Conservation (phyloP, 2,888 invertebrate species). For the Drosophila monieri region DNA sequence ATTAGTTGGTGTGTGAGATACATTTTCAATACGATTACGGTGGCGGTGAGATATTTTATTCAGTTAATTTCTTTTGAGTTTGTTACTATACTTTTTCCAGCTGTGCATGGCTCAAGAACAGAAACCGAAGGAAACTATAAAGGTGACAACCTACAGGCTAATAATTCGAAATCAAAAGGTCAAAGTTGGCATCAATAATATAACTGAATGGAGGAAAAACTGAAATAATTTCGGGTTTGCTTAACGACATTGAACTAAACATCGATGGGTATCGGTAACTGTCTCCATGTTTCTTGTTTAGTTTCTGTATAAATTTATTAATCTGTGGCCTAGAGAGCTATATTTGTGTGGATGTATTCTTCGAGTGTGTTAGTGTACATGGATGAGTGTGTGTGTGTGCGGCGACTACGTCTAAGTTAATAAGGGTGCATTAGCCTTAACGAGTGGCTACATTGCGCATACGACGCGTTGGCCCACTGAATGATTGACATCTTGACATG, state of each 20-base stretch:
- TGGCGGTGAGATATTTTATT: slow-evolving; percentile 59
- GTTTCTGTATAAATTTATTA: slow-evolving; percentile 31
- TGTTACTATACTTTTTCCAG: slow-evolving; percentile 39
- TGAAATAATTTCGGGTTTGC: slow-evolving; percentile 36
- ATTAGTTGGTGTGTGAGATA: slow-evolving; percentile 63
- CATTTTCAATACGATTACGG: slow-evolving; percentile 64
- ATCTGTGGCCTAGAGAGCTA: slow-evolving; percentile 38
- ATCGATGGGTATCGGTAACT: slow-evolving; percentile 59
- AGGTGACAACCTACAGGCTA: slow-evolving; percentile 32
- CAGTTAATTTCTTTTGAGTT: slow-evolving; percentile 27
- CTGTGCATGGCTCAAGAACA: slow-evolving; percentile 63
- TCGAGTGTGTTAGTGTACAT: slow-evolving; percentile 9
- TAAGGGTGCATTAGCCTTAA: slow-evolving; percentile 66
- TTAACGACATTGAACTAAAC: slow-evolving; percentile 76
- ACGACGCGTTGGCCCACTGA: slow-evolving; percentile 47
- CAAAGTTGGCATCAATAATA: slow-evolving; percentile 20
- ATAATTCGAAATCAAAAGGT: slow-evolving; percentile 43
- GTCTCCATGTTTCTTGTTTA: slow-evolving; percentile 17
- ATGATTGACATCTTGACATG: slow-evolving; percentile 66
- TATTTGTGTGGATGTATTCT: slow-evolving; percentile 25
- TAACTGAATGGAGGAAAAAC: slow-evolving; percentile 3
- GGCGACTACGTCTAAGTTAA: slow-evolving; percentile 62
- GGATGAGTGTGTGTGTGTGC: slow-evolving; percentile 42
- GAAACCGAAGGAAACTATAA: slow-evolving; percentile 33
- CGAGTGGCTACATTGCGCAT: slow-evolving; percentile 59